Conservation (phyloP, 1,140 invertebrate genomes). For the Argopecten irradians region DNA sequence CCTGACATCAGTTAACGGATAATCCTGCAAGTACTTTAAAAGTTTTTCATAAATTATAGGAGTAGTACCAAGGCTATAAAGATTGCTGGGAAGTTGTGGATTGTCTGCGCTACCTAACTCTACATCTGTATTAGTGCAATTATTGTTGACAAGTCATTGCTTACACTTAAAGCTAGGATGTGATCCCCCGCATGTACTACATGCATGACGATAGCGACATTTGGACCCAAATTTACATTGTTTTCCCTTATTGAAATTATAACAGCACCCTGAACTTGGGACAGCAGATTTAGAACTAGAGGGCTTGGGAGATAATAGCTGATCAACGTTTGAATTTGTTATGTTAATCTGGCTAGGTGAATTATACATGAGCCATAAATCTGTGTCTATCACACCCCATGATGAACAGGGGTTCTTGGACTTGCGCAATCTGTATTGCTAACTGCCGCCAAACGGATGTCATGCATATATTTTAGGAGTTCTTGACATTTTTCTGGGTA, state of each 20-base stretch:
- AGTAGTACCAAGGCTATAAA: not conserved
- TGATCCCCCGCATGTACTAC: not conserved
- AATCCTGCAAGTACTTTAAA: not conserved
- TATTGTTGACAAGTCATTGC: not conserved
- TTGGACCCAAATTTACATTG: not conserved
- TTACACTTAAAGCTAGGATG: not conserved
- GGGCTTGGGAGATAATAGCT: not conserved
- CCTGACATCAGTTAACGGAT: not conserved
- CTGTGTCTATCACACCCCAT: conserved; percentile 29
- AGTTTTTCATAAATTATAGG: conserved; percentile 23
- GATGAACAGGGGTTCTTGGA: conserved; percentile 19
- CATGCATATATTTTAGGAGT: conserved; percentile 39
- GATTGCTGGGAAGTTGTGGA: not conserved
- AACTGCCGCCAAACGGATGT: not conserved
- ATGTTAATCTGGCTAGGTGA: not conserved
- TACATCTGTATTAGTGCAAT: too few species aligned
- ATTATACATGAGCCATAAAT: conserved; percentile 35
- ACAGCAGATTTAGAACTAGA: not conserved
- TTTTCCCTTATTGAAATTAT: not conserved
- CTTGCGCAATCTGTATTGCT: conserved; percentile 25
- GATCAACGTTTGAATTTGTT: not conserved
- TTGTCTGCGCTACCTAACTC: not conserved
- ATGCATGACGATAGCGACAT: not conserved
- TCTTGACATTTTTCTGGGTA: not conserved
- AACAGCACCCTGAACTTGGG: not conserved